Conservation (phyloP, 53 echinoderm and acorn worm species). For the Echinarachnius parma region DNA sequence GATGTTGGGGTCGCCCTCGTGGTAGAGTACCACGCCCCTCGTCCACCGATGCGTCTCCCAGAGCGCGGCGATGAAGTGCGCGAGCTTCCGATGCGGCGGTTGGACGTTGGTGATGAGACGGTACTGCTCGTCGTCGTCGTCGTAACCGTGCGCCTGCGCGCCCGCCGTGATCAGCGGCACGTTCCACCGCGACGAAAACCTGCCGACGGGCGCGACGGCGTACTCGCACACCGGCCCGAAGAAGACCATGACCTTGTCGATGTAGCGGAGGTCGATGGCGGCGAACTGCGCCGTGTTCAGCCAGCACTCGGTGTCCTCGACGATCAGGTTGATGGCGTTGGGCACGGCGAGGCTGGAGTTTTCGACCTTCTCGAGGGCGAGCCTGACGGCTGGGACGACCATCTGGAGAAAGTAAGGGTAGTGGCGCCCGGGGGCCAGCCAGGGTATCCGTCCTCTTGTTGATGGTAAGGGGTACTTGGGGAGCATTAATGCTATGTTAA, state of each 20-base stretch:
- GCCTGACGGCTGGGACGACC: conserved; percentile 72
- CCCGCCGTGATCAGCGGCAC: conserved; percentile 76
- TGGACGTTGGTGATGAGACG: conserved; percentile 59
- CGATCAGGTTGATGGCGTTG: conserved; percentile 32
- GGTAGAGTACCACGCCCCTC: conserved; percentile 48
- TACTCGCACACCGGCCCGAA: conserved; percentile 84
- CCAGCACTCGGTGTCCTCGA: conserved; percentile 52
- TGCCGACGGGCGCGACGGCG: conserved; percentile 61
- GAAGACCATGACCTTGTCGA: conserved; percentile 54
- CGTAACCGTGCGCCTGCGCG: conserved; percentile 52
- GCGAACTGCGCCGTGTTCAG: conserved; percentile 39
- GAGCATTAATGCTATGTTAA: conserved; percentile 22
- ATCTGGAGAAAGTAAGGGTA: conserved; percentile 44
- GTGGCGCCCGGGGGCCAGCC: conserved; percentile 28
- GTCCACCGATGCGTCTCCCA: conserved; percentile 45
- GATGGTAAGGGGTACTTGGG: conserved; percentile 19
- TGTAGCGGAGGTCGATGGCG: conserved; percentile 51
- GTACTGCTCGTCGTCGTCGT: conserved; percentile 14
- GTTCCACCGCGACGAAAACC: conserved; percentile 63
- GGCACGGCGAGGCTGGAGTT: conserved; percentile 18
- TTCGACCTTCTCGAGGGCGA: conserved; percentile 63
- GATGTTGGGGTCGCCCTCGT: conserved; percentile 45
- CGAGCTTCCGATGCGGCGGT: conserved; percentile 53
- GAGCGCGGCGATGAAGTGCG: conserved; percentile 30
- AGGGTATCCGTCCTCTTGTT: conserved; percentile 16